Evolutionary conservation across 2,797 vertebrate genomes (phyloP).

Genomic region (Capromys pilorides): DNA sequence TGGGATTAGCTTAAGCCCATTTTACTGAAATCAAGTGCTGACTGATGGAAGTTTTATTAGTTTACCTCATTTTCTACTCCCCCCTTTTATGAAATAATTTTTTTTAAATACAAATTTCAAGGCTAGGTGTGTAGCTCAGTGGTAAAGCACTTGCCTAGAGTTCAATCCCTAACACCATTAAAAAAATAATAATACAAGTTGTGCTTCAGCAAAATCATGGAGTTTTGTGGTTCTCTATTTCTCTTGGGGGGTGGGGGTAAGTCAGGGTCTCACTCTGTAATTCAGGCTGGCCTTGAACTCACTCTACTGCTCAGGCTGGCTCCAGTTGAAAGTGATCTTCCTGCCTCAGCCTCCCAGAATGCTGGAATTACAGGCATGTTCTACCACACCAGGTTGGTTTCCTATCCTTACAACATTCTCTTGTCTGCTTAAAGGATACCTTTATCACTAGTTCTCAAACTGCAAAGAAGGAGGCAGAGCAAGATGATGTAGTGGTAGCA

Average conservation of each 20-base stretch:
- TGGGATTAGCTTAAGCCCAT: neutral
- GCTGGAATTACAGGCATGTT: neutral
- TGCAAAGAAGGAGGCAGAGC: too few species aligned
- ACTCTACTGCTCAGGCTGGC: neutral
- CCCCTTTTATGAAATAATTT: neutral
- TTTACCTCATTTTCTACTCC: neutral
- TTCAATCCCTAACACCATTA: too few species aligned
- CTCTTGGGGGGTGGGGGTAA: neutral
- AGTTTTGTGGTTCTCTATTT: neutral
- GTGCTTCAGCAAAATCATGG: neutral
- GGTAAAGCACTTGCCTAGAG: neutral
- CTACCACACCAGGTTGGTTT: neutral
- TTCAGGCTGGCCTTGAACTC: neutral
- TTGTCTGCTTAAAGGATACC: neutral
- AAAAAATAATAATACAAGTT: neutral
- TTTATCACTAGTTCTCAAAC: neutral
- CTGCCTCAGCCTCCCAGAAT: neutral
- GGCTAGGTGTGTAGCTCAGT: neutral
- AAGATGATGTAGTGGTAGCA: too few species aligned
- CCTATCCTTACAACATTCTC: neutral
- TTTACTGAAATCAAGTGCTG: neutral
- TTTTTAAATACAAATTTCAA: neutral
- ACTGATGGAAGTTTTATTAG: neutral
- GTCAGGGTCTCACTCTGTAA: neutral
- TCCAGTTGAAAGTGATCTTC: neutral